Evolutionary conservation across 2,888 invertebrate species (phyloP).

Genomic region (Buathra laborator): DNA sequence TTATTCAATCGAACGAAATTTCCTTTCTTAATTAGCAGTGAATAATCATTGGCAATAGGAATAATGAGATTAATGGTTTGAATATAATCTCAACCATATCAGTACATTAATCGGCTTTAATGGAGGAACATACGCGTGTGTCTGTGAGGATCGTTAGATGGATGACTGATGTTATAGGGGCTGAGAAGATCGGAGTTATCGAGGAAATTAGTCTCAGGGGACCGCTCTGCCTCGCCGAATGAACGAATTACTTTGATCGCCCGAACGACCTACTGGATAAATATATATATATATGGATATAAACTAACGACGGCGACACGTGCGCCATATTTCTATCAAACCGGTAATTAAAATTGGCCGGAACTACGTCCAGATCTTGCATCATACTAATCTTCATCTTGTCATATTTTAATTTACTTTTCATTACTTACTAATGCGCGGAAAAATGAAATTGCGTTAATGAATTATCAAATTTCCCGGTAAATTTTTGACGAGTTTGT

Average conservation of each 20-base stretch:
- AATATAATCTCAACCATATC: background rate
- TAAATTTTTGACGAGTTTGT: too few relatives aligned
- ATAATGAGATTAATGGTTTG: slow-evolving; percentile 6
- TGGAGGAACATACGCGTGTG: background rate
- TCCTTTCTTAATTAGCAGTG: background rate
- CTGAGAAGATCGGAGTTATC: slow-evolving; percentile 8
- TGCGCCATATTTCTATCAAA: background rate
- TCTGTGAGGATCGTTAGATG: slow-evolving; percentile 9
- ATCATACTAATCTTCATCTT: background rate
- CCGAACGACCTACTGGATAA: background rate
- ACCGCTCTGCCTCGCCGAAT: background rate
- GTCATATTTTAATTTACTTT: background rate
- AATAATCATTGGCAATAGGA: background rate
- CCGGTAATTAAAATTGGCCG: slow-evolving; percentile 5
- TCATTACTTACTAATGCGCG: too few relatives aligned
- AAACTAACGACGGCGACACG: background rate
- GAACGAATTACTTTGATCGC: slow-evolving; percentile 29
- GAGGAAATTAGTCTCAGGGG: slow-evolving; percentile 20
- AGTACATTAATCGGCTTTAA: slow-evolving; percentile 16
- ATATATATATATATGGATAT: background rate
- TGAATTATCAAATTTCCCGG: too few relatives aligned
- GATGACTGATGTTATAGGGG: slow-evolving; percentile 32
- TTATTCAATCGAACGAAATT: too few relatives aligned
- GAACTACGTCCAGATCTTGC: background rate
- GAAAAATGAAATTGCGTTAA: too few relatives aligned